These are phyloP conservation scores for Lutjanus argentimaculatus DNA, from an alignment of 2,797 vertebrate genomes.

Conservation along the genomic window DNA sequence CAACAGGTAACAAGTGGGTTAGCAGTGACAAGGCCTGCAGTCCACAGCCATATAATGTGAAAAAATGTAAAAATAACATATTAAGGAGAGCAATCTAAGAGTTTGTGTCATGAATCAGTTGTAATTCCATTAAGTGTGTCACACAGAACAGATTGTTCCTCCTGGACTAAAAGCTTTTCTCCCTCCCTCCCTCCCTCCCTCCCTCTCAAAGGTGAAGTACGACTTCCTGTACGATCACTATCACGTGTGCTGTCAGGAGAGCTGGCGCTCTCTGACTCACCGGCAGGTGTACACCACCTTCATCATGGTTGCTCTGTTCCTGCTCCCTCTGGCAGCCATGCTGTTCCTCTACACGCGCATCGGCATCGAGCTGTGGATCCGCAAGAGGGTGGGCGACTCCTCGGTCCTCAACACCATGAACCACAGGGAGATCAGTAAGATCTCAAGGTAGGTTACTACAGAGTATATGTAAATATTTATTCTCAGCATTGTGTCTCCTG, in stretches of 20 bases:
- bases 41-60: neutral
- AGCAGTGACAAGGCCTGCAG: neutral
- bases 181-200: neutral
- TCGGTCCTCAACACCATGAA: slow-evolving; percentile 89
- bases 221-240: slow-evolving; percentile 90
- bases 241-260: slow-evolving; percentile 90
- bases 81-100: neutral
- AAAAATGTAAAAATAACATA: neutral
- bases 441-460: slow-evolving; percentile 80
- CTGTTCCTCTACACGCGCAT: slow-evolving; percentile 89
- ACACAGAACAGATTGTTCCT: neutral
- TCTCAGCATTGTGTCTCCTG: too few relatives aligned
- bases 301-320: slow-evolving; percentile 91
- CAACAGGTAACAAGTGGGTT: too few relatives aligned
- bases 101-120: neutral
- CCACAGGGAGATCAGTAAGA: slow-evolving; percentile 88
- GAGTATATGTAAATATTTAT: too few relatives aligned
- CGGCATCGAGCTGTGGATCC: slow-evolving; percentile 88
- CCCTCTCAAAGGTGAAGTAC: slow-evolving; percentile 86
- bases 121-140: neutral
- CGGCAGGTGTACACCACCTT: slow-evolving; percentile 88
- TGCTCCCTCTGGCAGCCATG: slow-evolving; percentile 88
- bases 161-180: neutral
- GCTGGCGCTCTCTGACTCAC: slow-evolving; percentile 83
- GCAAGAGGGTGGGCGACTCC: slow-evolving; percentile 88